phyloP scores from a whole-genome alignment of 1,140 invertebrate genomes.

The Temnothorax curvispinosus region DNA sequence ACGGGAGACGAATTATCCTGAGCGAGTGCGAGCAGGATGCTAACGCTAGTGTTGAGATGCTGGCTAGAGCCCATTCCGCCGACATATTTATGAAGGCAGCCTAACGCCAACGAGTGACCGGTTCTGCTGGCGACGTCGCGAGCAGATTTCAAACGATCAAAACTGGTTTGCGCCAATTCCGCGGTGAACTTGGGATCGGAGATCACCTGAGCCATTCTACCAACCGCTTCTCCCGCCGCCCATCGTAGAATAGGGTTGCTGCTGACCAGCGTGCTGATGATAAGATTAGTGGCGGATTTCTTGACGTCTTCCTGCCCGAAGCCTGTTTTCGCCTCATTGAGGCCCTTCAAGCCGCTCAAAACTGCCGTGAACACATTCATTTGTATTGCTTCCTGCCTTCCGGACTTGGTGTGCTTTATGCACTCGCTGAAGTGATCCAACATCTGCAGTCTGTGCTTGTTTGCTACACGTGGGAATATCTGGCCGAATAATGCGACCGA shows the following conservation, averaged over 20 bases:
- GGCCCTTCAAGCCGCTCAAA: slow-evolving; percentile 94
- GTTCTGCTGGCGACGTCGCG: slow-evolving; percentile 95
- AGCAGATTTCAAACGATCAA: slow-evolving; percentile 95
- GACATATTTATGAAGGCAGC: slow-evolving; percentile 95
- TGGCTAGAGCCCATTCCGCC: slow-evolving; percentile 97
- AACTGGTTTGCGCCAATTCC: slow-evolving; percentile 95
- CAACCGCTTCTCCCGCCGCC: slow-evolving; percentile 94
- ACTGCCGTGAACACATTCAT: slow-evolving; percentile 98
- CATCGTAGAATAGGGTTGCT: slow-evolving; percentile 95
- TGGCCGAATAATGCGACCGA: slow-evolving; percentile 97
- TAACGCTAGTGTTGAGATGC: slow-evolving; percentile 96
- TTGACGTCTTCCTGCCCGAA: slow-evolving; percentile 96
- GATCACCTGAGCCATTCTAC: slow-evolving; percentile 95
- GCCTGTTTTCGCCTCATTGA: slow-evolving; percentile 94
- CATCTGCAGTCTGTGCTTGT: slow-evolving; percentile 98
- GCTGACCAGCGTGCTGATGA: slow-evolving; percentile 93
- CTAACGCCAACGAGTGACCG: slow-evolving; percentile 96
- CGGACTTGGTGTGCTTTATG: slow-evolving; percentile 96
- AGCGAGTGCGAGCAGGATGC: slow-evolving; percentile 96
- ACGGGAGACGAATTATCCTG: slow-evolving; percentile 96
- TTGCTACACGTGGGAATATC: slow-evolving; percentile 97
- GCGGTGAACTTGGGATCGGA: slow-evolving; percentile 95
- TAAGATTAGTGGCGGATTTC: slow-evolving; percentile 93
- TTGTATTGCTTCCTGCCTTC: slow-evolving; percentile 97
- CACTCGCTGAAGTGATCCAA: slow-evolving; percentile 98